Percentiles rank a stretch among this genome's conserved stretches.
Conservation (phyloP, 2,113 vertebrate species). For the Loxodonta africana region DNA sequence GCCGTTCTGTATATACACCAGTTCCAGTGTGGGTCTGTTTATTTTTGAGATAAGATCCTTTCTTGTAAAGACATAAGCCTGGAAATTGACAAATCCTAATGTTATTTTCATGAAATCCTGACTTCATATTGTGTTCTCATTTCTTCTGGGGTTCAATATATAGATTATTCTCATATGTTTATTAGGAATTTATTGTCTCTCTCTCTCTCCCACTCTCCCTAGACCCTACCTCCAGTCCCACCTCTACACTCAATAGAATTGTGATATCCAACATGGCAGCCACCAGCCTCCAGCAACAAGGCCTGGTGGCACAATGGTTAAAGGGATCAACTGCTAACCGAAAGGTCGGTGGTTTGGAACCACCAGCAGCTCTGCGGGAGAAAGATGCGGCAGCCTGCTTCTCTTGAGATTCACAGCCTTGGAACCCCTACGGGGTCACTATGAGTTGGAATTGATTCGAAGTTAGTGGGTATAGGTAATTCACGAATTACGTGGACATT, state of each 20-base stretch:
- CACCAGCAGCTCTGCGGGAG: no score
- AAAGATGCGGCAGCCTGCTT: no score
- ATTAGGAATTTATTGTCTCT: fast-evolving
- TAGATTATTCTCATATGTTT: background rate
- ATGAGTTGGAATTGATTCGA: no score
- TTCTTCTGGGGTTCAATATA: background rate
- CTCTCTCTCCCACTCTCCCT: background rate
- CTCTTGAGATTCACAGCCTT: no score
- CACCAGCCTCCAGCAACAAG: no score
- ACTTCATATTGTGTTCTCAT: background rate
- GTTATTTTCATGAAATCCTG: background rate
- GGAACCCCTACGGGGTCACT: no score
- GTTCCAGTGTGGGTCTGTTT: background rate
- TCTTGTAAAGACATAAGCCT: background rate
- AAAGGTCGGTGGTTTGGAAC: no score
- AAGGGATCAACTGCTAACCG: no score
- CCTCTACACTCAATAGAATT: fast-evolving
- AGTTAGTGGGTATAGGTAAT: no score
- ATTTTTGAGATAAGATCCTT: background rate
- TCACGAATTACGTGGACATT: background rate
- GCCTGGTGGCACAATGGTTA: no score
- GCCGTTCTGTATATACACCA: fast-evolving
- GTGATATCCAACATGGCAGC: background rate
- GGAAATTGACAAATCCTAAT: background rate
- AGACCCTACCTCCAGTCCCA: background rate